Evolutionary conservation across 2,888 invertebrate genomes (phyloP).

Genomic region (Callyntrura guangdongensis): DNA sequence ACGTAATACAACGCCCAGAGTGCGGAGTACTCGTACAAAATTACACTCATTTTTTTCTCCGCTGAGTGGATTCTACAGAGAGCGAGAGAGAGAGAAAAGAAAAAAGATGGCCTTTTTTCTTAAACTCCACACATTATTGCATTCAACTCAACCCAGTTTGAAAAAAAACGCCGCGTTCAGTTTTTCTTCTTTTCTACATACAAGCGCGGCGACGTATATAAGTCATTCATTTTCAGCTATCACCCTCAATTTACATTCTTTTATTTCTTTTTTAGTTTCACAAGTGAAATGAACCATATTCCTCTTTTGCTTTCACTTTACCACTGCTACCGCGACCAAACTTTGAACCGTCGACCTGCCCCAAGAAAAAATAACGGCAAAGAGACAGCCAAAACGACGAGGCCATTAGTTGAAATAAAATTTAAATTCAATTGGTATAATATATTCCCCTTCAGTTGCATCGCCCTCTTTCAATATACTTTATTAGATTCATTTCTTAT

Average conservation of each 20-base stretch:
- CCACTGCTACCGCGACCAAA: slow-evolving; percentile 34
- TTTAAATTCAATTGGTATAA: slow-evolving; percentile 49
- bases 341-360: not conserved
- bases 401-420: slow-evolving; percentile 26
- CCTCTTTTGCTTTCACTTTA: not conserved
- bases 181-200: not conserved
- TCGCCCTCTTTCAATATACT: not conserved
- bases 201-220: not conserved
- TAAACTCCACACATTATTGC: not conserved
- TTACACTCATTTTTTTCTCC: slow-evolving; percentile 45
- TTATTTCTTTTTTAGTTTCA: not conserved
- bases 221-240: slow-evolving; percentile 60
- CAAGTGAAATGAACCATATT: slow-evolving; percentile 39
- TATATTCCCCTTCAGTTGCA: slow-evolving; percentile 5
- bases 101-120: not conserved
- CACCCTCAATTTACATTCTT: slow-evolving; percentile 59
- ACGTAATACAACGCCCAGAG: not conserved
- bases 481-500: slow-evolving; percentile 45
- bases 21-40: slow-evolving; percentile 27
- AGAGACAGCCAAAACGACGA: not conserved
- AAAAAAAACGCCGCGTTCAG: no score
- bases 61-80: slow-evolving; percentile 8
- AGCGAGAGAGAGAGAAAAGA: not conserved
- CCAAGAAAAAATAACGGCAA: not conserved
- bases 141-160: not conserved